A percentile compares a stretch with the other conserved stretches of the same genome.
Evolutionary conservation across 2,888 invertebrate genomes (phyloP).

Genomic region (Melitaea athalia): DNA sequence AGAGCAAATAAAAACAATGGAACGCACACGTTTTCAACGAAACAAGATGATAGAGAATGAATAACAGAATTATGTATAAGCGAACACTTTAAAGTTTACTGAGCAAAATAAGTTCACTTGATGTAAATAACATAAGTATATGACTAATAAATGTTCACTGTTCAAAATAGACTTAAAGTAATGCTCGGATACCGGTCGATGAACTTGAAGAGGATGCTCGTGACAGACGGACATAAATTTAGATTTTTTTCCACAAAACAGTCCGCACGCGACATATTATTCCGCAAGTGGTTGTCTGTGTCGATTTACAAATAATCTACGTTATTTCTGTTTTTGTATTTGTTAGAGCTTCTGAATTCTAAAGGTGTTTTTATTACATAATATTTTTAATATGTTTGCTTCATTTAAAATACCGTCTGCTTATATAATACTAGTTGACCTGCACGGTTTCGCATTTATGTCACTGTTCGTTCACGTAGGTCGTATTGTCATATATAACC

Average conservation of each 20-base stretch:
- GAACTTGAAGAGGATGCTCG: constrained; percentile 41
- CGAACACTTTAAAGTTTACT: constrained; percentile 34
- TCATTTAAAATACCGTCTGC: too few species aligned
- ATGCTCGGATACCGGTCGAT: constrained; percentile 40
- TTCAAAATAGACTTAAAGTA: constrained; percentile 44
- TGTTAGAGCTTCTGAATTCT: neutral
- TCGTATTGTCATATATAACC: too few species aligned
- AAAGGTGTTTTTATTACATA: neutral
- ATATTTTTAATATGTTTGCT: too few species aligned
- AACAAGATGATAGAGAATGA: too few species aligned
- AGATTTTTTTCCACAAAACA: constrained; percentile 35
- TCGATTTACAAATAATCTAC: constrained; percentile 10
- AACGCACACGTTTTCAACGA: too few species aligned
- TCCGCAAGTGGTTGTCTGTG: constrained; percentile 24
- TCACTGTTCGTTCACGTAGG: too few species aligned
- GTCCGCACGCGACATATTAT: constrained; percentile 34
- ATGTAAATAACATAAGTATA: constrained; percentile 11
- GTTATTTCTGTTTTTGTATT: constrained; percentile 7
- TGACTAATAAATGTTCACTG: constrained; percentile 41
- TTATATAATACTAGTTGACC: too few species aligned
- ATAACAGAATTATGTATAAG: constrained; percentile 6
- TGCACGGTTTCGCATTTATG: too few species aligned
- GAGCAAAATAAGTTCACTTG: constrained; percentile 5
- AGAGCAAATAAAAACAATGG: too few species aligned
- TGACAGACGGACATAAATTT: constrained; percentile 39